A percentile compares a stretch with the other conserved stretches of the same genome.
Conservation (phyloP, 2,888 invertebrate species). For the Lamproptera curius region DNA sequence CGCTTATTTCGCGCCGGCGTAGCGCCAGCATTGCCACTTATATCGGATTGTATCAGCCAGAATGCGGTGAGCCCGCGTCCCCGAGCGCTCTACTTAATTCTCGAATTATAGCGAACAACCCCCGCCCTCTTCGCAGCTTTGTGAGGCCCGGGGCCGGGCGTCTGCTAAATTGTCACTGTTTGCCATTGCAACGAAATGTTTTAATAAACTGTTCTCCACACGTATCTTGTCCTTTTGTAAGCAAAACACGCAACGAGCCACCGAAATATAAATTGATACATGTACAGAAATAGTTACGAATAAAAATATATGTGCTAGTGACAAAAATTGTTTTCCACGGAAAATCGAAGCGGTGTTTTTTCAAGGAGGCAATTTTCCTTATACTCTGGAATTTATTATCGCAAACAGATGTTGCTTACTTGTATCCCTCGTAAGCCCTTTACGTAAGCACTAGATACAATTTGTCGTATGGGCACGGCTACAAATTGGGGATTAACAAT, state of each 20-base stretch:
- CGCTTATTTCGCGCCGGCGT: conserved; percentile 1
- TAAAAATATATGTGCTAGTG: too few species aligned
- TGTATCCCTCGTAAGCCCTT: conserved; percentile 24
- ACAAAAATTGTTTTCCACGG: too few species aligned
- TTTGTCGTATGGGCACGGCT: conserved; percentile 1
- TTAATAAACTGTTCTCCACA: too few species aligned
- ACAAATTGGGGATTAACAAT: conserved; percentile 2
- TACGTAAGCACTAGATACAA: conserved; percentile 11
- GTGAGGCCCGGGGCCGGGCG: conserved; percentile 2
- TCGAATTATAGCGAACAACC: conserved; percentile 16
- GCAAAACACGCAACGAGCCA: background rate
- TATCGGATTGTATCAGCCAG: conserved; percentile 15
- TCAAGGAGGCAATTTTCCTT: conserved; percentile 26
- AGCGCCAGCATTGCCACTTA: conserved; percentile 10
- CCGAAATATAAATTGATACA: background rate
- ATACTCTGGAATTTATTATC: conserved; percentile 31
- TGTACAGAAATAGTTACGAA: too few species aligned
- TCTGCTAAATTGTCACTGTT: conserved; percentile 8
- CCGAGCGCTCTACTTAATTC: conserved; percentile 21
- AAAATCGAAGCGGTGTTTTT: too few species aligned
- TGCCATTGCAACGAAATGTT: too few species aligned
- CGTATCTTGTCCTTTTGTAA: too few species aligned
- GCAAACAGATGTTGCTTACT: conserved; percentile 33
- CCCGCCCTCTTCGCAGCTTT: conserved; percentile 2
- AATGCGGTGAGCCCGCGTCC: conserved; percentile 8